Base-by-base conservation (phyloP, 2,113 vertebrate species). In the Castor canadensis region DNA sequence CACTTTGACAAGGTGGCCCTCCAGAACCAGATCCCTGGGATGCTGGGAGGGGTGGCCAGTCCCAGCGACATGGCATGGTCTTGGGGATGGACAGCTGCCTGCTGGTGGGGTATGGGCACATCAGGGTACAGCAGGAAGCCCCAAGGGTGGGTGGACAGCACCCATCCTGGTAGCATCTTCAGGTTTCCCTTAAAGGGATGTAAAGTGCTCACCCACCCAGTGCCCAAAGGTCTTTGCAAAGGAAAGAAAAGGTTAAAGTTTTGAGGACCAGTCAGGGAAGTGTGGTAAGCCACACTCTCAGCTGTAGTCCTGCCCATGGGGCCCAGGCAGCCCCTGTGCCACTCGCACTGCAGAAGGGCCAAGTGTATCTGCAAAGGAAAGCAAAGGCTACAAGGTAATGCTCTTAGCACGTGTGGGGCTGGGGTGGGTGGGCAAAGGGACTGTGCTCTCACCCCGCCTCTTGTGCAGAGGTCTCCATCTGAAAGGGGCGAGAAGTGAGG, bases 81-180 rank as follows among this genome's bases (percentile, higher is more conserved):
- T 69, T 45, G 4, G 45, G 81, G 83, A 60, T 26, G 22, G 58
- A 60, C 2, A 64, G 92, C 82, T 19, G 67, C 87, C 96, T 97
- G 97, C 97, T 97, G 96, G 96, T 98, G 96, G 97, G 96, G 96
- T 82, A 30, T 24, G 79, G 95, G 93, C 95, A 89, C 89, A 3
- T 30, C 56, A 24, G 30, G 60, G 89, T 35, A 35, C 32, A 22
- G 86, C 95, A 26, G 69, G 93, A 81, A 94, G 71, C 81, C 60
- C 3, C 11, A 7, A 67, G 93, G 94, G 69, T 69, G 26, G 92
- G 87, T 5, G 20, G 79, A 38, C 22, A 3, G 84, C 91, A 12
- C 1, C 16, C 4, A 43, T 26, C 81, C 81, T 38, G 6, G 43
- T 4, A 45, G 82, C 9, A 40, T 24, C 85, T 87, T 45, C 0